These are phyloP conservation scores for Megaptera novaeangliae DNA, from an alignment of 2,113 vertebrate species.

Conservation along the genomic window DNA sequence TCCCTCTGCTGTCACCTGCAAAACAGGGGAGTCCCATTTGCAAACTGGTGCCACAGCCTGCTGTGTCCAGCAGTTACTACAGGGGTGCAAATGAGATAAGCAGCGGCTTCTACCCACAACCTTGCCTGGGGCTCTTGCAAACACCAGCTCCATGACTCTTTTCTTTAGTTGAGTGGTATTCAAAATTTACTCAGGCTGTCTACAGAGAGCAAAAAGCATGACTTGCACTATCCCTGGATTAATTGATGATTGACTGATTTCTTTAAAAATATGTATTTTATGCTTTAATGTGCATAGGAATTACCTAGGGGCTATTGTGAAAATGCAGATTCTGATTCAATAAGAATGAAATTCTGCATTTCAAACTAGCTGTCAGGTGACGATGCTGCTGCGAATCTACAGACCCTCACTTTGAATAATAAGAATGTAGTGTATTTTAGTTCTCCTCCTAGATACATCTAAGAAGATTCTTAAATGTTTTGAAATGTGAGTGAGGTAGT, in stretches of 20 bases:
- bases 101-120: neutral
- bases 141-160: neutral
- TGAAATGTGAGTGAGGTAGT: neutral
- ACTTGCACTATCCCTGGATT: neutral
- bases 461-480: neutral
- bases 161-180: neutral
- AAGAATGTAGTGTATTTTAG: neutral
- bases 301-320: neutral
- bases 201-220: neutral
- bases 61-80: too few species aligned
- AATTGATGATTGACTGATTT: neutral
- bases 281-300: neutral
- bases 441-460: neutral
- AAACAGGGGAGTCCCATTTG: conserved; percentile 42
- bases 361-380: neutral
- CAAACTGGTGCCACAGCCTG: conserved; percentile 52
- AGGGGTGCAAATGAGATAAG: neutral
- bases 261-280: neutral
- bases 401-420: neutral
- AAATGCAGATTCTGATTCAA: neutral
- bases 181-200: neutral
- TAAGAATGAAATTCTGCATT: neutral
- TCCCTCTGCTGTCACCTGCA: conserved; percentile 55
- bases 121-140: neutral
- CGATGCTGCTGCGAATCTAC: neutral